Percentiles rank a stretch among this genome's conserved stretches.
These are phyloP conservation scores for Cataglyphis albicans DNA, from an alignment of 2,888 invertebrate species.

Conservation along the genomic window DNA sequence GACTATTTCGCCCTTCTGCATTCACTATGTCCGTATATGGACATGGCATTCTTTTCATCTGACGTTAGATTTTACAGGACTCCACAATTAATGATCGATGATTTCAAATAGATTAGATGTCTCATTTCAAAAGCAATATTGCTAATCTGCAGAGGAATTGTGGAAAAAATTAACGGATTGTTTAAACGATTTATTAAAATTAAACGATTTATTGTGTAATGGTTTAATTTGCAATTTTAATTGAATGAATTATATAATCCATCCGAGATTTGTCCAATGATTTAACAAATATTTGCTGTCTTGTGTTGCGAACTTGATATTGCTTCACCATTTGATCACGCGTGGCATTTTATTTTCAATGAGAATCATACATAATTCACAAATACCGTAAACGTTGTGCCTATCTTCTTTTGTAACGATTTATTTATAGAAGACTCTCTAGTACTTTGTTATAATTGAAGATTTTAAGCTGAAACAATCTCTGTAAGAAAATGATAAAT, in stretches of 20 bases:
- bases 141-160: neutral
- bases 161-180: neutral
- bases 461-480: neutral
- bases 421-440: slow-evolving; percentile 64
- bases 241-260: neutral
- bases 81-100: slow-evolving; percentile 58
- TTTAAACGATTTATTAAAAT: neutral
- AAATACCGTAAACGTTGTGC: slow-evolving; percentile 55
- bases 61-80: slow-evolving; percentile 68
- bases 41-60: slow-evolving; percentile 64
- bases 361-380: slow-evolving; percentile 65
- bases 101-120: slow-evolving; percentile 11
- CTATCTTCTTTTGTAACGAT: slow-evolving; percentile 42
- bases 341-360: slow-evolving; percentile 29
- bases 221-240: neutral
- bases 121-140: neutral
- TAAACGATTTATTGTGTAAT: slow-evolving; percentile 6
- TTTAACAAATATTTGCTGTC: slow-evolving; percentile 14
- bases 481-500: neutral
- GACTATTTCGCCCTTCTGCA: slow-evolving; percentile 61
- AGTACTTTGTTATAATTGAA: neutral
- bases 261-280: neutral
- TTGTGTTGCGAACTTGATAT: neutral
- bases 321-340: slow-evolving; percentile 20
- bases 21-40: slow-evolving; percentile 65